Evolutionary conservation across 2,113 vertebrate genomes (phyloP).

Genomic region (Aptenodytes patagonicus): DNA sequence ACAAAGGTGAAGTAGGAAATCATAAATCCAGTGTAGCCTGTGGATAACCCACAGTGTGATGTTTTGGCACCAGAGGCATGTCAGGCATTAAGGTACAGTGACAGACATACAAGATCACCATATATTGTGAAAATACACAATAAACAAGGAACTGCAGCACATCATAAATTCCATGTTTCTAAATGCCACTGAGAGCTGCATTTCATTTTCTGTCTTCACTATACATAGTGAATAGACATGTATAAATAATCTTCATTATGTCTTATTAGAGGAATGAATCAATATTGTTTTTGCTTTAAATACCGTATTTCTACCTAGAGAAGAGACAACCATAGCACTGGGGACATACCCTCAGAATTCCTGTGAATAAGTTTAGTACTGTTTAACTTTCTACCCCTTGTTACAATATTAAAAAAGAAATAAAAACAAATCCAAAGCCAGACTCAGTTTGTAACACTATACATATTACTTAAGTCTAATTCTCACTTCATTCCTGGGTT

Average conservation of each 20-base stretch:
- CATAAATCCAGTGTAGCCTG: not conserved
- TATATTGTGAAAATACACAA: not conserved
- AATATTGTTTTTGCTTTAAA: not conserved
- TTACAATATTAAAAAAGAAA: not conserved
- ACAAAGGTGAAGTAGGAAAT: not conserved
- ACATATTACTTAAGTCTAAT: not conserved
- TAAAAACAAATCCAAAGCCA: not conserved
- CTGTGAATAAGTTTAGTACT: not conserved
- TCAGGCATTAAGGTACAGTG: not conserved
- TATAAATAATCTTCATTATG: not conserved
- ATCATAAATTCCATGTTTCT: not conserved
- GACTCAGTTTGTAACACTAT: not conserved
- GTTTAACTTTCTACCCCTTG: not conserved
- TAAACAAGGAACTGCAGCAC: not conserved
- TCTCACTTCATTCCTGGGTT: not conserved
- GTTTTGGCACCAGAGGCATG: not conserved
- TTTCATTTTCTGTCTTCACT: not conserved
- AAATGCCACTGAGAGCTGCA: not conserved
- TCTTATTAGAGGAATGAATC: not conserved
- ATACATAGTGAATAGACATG: not conserved
- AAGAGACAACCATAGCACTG: not conserved
- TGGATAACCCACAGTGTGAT: not conserved
- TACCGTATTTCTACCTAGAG: not conserved
- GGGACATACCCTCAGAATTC: not conserved
- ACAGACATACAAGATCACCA: not conserved